A percentile compares a stretch with the other conserved stretches of the same genome.
These are phyloP conservation scores for Penelope pileata DNA, from an alignment of 2,113 vertebrate species.

Conservation along the genomic window DNA sequence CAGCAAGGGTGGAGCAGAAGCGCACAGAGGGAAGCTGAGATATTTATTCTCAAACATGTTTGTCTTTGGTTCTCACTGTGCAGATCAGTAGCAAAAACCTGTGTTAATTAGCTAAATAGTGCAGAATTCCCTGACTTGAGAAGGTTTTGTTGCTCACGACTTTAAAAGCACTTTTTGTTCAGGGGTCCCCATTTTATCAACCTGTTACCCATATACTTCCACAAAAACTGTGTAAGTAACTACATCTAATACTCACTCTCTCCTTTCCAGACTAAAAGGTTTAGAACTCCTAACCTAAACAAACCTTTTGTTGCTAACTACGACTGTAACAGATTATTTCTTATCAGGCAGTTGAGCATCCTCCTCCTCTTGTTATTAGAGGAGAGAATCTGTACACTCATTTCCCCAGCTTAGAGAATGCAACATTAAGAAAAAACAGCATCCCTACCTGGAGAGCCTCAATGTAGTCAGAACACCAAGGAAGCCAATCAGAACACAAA, in stretches of 20 bases:
- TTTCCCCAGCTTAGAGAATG: background rate
- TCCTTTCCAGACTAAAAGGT: background rate
- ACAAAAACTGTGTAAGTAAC: background rate
- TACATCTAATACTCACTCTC: background rate
- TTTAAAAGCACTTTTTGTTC: background rate
- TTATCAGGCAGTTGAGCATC: background rate
- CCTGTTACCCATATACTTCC: background rate
- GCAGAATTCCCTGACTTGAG: background rate
- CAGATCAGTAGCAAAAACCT: background rate
- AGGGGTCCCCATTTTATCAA: background rate
- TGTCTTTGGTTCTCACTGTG: background rate
- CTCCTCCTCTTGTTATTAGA: background rate
- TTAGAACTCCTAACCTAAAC: background rate
- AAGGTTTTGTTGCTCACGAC: background rate
- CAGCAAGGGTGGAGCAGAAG: rapidly evolving
- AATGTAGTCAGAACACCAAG: background rate
- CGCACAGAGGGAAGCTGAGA: rapidly evolving
- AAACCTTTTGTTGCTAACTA: background rate
- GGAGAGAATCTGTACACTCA: background rate
- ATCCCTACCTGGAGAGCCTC: background rate
- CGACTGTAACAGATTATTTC: background rate
- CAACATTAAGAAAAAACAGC: background rate
- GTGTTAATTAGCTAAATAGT: background rate
- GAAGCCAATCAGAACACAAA: background rate
- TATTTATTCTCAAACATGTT: rapidly evolving